A percentile compares a stretch with the other conserved stretches of the same genome.
Conservation (phyloP, 2,888 invertebrate species). For the Carcina quercana region DNA sequence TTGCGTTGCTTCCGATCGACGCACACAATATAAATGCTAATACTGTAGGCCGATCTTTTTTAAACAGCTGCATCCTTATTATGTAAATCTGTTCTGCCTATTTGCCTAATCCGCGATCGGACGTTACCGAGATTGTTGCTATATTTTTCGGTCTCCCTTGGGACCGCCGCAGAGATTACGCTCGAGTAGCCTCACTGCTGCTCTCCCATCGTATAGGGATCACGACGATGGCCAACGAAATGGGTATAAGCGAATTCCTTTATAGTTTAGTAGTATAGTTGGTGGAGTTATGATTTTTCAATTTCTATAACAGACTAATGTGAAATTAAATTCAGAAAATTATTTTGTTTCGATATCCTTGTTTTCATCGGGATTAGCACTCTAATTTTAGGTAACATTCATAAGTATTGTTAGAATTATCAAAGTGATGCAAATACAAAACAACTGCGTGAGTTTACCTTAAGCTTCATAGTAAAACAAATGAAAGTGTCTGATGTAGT, state of each 20-base stretch:
- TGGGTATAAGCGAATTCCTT: slow-evolving; percentile 11
- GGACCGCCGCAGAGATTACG: slow-evolving; percentile 16
- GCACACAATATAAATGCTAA: slow-evolving; percentile 61
- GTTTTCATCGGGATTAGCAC: too few species aligned
- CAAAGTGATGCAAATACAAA: too few species aligned
- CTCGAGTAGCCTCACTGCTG: slow-evolving; percentile 1
- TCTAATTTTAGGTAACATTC: too few species aligned
- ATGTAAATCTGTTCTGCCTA: slow-evolving; percentile 47
- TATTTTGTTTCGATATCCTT: too few species aligned
- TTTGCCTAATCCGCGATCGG: slow-evolving; percentile 49
- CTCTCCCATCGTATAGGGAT: too few species aligned
- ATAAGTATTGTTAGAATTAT: too few species aligned
- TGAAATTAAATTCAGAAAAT: too few species aligned
- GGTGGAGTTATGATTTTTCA: too few species aligned
- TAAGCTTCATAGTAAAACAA: too few species aligned
- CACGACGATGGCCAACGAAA: slow-evolving; percentile 12
- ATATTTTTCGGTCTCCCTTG: slow-evolving; percentile 23
- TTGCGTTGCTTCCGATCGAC: slow-evolving; percentile 35
- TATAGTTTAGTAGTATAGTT: slow-evolving; percentile 7
- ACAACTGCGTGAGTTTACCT: too few species aligned
- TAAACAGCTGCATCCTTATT: slow-evolving; percentile 47
- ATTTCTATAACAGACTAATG: too few species aligned
- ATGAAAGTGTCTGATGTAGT: too few species aligned
- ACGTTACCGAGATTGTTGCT: slow-evolving; percentile 29
- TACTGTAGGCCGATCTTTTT: slow-evolving; percentile 28